Percentiles rank a stretch among this genome's conserved stretches.
These are phyloP conservation scores for Lithophane semibrunnea DNA, from an alignment of 2,888 invertebrate genomes.

Conservation along the genomic window DNA sequence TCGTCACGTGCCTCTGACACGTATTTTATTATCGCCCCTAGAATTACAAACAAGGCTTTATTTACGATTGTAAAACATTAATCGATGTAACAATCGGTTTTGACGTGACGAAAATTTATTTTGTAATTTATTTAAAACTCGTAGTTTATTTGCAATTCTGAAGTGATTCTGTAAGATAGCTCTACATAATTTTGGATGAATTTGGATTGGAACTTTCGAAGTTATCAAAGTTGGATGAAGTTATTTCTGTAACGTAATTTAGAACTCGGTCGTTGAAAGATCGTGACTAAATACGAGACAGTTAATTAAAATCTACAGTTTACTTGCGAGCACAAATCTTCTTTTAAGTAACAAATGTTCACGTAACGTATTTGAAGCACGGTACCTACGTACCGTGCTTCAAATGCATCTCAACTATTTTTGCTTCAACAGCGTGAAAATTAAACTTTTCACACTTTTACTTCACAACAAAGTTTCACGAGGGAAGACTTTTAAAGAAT, in stretches of 20 bases:
- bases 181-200: conserved; percentile 43
- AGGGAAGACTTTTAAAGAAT: conserved; percentile 31
- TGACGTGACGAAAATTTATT: conserved; percentile 32
- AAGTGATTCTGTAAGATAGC: conserved; percentile 25
- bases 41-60: conserved; percentile 41
- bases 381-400: neutral
- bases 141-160: conserved; percentile 36
- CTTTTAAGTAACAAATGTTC: too few relatives aligned
- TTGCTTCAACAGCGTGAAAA: conserved; percentile 5
- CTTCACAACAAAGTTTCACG: conserved; percentile 21
- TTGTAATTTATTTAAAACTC: conserved; percentile 26
- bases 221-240: conserved; percentile 47
- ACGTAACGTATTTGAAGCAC: too few relatives aligned
- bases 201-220: conserved; percentile 47
- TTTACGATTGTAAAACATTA: conserved; percentile 30
- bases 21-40: conserved; percentile 49
- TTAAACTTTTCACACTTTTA: conserved; percentile 12
- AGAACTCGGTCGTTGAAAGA: conserved; percentile 23
- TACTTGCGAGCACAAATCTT: neutral
- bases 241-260: conserved; percentile 51
- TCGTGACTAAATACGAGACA: conserved; percentile 21
- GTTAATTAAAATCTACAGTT: conserved; percentile 21
- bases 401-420: neutral
- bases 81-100: conserved; percentile 12
- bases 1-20: conserved; percentile 50